Evolutionary conservation across 2,113 vertebrate genomes (phyloP).

Genomic region (Alethe diademata): DNA sequence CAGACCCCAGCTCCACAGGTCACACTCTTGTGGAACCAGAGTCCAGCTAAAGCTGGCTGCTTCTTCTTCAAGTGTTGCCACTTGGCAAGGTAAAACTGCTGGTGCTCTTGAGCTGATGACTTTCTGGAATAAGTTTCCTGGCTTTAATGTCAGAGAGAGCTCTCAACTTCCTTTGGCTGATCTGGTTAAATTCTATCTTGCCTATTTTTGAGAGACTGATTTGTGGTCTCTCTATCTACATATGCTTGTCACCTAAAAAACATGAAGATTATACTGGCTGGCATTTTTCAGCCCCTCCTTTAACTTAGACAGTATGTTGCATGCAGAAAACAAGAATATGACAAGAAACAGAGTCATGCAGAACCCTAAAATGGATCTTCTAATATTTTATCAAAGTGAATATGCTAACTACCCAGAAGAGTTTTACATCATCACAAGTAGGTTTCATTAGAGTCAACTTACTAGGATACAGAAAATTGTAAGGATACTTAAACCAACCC

Average conservation of each 20-base stretch:
- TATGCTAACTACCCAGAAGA: background rate
- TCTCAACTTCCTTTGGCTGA: background rate
- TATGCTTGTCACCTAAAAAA: background rate
- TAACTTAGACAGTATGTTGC: background rate
- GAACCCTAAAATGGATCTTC: background rate
- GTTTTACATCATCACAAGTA: background rate
- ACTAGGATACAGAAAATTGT: background rate
- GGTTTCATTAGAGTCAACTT: background rate
- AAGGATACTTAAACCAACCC: background rate
- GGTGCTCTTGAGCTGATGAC: background rate
- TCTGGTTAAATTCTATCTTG: background rate
- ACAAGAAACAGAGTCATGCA: background rate
- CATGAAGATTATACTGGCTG: background rate
- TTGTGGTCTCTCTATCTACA: background rate
- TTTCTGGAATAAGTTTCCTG: background rate
- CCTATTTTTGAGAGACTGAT: background rate
- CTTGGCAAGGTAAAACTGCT: background rate
- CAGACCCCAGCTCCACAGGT: background rate
- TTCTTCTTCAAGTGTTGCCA: background rate
- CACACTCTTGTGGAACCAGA: fast-evolving
- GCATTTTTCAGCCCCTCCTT: background rate
- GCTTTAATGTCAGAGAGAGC: background rate
- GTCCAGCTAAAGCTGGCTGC: background rate
- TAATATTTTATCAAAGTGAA: background rate
- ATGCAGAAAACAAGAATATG: background rate